Conservation (phyloP, 2,888 invertebrate genomes). For the Xestia ashworthii region DNA sequence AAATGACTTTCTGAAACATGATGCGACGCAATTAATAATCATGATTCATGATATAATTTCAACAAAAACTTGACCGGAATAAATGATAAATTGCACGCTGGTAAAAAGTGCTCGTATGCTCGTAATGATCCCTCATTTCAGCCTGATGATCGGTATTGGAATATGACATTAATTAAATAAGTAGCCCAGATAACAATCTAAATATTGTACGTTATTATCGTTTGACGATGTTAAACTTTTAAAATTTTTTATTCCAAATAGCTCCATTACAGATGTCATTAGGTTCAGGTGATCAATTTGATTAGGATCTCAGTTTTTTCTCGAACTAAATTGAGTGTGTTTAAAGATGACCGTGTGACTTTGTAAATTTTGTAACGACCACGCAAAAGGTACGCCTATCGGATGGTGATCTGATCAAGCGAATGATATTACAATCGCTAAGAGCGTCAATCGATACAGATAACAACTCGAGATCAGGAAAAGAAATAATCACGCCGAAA, state of each 20-base stretch:
- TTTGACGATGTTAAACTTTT: slow-evolving; percentile 26
- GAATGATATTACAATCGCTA: slow-evolving; percentile 49
- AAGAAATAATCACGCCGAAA: slow-evolving; percentile 78
- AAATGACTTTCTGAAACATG: slow-evolving; percentile 75
- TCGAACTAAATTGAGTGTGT: slow-evolving; percentile 33
- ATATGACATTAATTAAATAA: slow-evolving; percentile 63
- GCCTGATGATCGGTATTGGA: slow-evolving; percentile 45
- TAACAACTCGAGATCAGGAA: slow-evolving; percentile 48
- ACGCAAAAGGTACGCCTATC: slow-evolving; percentile 49
- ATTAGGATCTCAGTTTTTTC: slow-evolving; percentile 43
- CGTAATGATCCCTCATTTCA: slow-evolving; percentile 57
- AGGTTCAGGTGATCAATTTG: slow-evolving; percentile 48
- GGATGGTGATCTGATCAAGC: slow-evolving; percentile 34
- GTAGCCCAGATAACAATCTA: slow-evolving; percentile 59
- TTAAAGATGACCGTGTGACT: slow-evolving; percentile 46
- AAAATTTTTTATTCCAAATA: slow-evolving; percentile 44
- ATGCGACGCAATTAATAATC: slow-evolving; percentile 79
- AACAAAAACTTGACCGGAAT: slow-evolving; percentile 81
- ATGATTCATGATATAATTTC: slow-evolving; percentile 79
- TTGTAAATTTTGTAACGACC: slow-evolving; percentile 27
- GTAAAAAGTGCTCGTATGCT: slow-evolving; percentile 73
- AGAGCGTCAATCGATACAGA: slow-evolving; percentile 53
- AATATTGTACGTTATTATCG: slow-evolving; percentile 43
- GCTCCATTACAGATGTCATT: slow-evolving; percentile 56
- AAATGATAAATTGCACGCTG: slow-evolving; percentile 82